Base-by-base conservation (phyloP, 2,888 invertebrate genomes). In the Sphinx pinastri region DNA sequence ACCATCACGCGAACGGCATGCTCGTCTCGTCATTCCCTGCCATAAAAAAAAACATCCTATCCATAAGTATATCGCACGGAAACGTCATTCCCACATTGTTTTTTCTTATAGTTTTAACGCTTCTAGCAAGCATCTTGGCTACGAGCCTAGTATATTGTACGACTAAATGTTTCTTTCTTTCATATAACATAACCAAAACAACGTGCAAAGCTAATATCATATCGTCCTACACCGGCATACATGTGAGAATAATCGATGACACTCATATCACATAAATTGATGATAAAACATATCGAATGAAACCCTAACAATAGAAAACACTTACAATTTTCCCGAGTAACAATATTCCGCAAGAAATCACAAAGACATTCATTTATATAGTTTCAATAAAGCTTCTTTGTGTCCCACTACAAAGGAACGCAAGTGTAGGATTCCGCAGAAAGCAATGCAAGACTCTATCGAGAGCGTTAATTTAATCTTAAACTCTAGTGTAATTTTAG, bases 351-450 rank as follows among this genome's bases (percentile, higher is more conserved):
- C 63, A 69, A 69, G 19, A 54, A 74, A 72, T 77, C 75, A 73
- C 72, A 72, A 67, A 70, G 60, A 67, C 59, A 72, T 72, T 74
- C 71, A 72, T 74, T 72, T 75, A 72, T 76, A 74, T 73, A 77
- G 74, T 76, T 80, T 78, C 78, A 80, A 80, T 79, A 80, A 72
- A 76, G 73, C 74, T 79, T 76, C 80, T 76, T 81, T 81, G 81
- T 81, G 45, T 54, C 54, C 72, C 67, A 38, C 66, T 59, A 79
- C 80, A 82, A 82, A 77, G 77, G 78, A 76, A 77, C 45, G 51
- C 45, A 14, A 63, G 19, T 58, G n/a, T 69, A 71, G 68, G 59
- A 70, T 72, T 72, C 70, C 54, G 54, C 38, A 69, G 54, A 59
- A 68, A 72, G 71, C 71, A 71, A 72, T 71, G 70, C 70, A 68